Conservation (phyloP, 2,888 invertebrate species). For the Pheosia gnoma region DNA sequence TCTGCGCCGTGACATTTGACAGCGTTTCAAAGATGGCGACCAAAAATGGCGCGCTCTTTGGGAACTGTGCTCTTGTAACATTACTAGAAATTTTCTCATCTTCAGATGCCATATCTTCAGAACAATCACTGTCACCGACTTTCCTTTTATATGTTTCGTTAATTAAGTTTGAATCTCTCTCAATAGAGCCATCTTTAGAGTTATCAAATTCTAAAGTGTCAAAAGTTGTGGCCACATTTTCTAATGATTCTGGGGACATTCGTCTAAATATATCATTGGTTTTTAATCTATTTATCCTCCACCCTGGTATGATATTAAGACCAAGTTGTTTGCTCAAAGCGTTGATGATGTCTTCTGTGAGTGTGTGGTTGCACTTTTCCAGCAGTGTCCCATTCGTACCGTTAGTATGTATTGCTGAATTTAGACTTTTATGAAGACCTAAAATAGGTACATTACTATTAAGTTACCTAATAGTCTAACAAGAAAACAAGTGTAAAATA, state of each 20-base stretch:
- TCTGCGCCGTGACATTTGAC: slow-evolving; percentile 56
- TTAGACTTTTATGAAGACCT: slow-evolving; percentile 32
- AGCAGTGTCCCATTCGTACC: slow-evolving; percentile 15
- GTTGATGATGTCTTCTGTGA: slow-evolving; percentile 22
- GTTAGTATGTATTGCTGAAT: slow-evolving; percentile 19
- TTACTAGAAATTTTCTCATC: neutral
- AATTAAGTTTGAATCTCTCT: neutral
- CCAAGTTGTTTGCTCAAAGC: slow-evolving; percentile 24
- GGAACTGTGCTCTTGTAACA: slow-evolving; percentile 10
- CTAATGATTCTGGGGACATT: slow-evolving; percentile 11
- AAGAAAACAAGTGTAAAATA: neutral
- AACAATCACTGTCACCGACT: slow-evolving; percentile 3
- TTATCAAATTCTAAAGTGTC: neutral
- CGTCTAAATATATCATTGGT: neutral
- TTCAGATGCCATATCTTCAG: neutral
- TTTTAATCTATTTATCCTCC: slow-evolving; percentile 7
- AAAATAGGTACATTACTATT: neutral
- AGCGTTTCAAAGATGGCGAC: slow-evolving; percentile 61
- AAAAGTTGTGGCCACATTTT: neutral
- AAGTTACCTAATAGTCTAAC: neutral
- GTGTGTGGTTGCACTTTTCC: slow-evolving; percentile 18
- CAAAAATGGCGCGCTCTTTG: slow-evolving; percentile 41
- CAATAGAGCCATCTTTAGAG: neutral
- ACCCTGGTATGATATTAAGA: slow-evolving; percentile 16
- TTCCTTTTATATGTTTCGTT: slow-evolving; percentile 1